Conservation (phyloP, 2,113 vertebrate genomes). For the Empidonax alnorum region DNA sequence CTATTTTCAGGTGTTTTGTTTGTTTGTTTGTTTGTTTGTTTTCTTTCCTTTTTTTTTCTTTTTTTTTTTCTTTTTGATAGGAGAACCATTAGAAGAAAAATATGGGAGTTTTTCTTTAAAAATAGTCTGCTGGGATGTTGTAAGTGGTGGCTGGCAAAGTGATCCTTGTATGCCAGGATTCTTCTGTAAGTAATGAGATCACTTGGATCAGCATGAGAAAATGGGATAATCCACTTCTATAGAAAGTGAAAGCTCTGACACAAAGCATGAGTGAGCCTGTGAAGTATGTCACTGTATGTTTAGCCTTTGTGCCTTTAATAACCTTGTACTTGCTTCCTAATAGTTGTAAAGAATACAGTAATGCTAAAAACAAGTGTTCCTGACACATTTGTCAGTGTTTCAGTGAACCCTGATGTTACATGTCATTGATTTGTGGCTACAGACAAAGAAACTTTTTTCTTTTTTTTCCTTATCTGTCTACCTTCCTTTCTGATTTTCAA, state of each 20-base stretch:
- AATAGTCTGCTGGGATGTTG: constrained; percentile 22
- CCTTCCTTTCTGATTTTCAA: background rate
- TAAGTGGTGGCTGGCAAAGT: constrained; percentile 20
- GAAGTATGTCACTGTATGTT: constrained; percentile 30
- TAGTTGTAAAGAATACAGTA: constrained; percentile 25
- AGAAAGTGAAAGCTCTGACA: constrained; percentile 33
- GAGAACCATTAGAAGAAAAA: background rate
- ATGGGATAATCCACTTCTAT: constrained; percentile 36
- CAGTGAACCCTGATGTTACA: constrained; percentile 6
- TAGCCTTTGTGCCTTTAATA: constrained; percentile 26
- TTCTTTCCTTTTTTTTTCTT: background rate
- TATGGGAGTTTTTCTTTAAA: constrained; percentile 15
- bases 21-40: too few species aligned
- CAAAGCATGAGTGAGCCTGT: constrained; percentile 18
- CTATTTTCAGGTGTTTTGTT: background rate
- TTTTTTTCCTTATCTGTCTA: background rate
- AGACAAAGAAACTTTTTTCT: constrained; percentile 3
- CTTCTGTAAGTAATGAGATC: constrained; percentile 56
- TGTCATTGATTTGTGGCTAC: constrained; percentile 32
- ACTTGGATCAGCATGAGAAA: constrained; percentile 54
- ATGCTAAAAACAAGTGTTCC: constrained; percentile 23
- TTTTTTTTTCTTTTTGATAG: background rate
- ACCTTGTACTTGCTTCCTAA: constrained; percentile 10
- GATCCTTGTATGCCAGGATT: constrained; percentile 12
- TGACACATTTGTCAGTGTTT: constrained; percentile 51